Evolutionary conservation across 1,140 invertebrate genomes (phyloP).

Genomic region (Gonioctena quinquepunctata): DNA sequence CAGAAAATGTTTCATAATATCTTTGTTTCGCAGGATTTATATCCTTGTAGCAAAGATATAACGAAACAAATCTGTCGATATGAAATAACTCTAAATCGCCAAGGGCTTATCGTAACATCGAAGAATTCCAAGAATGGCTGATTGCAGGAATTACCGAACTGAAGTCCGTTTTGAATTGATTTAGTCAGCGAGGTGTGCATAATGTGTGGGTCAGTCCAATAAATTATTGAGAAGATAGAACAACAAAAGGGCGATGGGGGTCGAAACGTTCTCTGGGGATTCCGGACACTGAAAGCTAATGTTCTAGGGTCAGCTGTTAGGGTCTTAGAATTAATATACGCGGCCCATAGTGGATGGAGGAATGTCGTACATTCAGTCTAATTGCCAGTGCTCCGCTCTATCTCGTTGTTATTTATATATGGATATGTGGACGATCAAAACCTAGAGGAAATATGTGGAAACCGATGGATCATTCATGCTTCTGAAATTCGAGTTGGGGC

Average conservation of each 20-base stretch:
- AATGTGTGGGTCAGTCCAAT: constrained; percentile 29
- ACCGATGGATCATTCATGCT: no score
- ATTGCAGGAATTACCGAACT: no score
- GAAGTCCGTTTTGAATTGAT: constrained; percentile 28
- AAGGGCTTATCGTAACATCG: no score
- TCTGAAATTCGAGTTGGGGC: no score
- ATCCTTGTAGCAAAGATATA: no score
- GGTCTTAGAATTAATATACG: constrained; percentile 23
- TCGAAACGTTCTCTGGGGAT: constrained; percentile 18
- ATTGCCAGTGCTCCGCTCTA: not conserved
- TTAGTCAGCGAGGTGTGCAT: constrained; percentile 26
- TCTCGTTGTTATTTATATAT: not conserved
- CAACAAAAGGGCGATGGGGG: constrained; percentile 15
- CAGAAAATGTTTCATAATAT: no score
- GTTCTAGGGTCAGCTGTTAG: constrained; percentile 20
- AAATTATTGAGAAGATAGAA: constrained; percentile 34
- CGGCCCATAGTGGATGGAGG: not conserved
- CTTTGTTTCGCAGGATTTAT: no score
- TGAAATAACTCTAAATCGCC: no score
- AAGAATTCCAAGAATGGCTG: no score
- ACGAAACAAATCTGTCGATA: no score
- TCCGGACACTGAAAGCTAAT: constrained; percentile 27
- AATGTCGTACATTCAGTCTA: constrained; percentile 20
- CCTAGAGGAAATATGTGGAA: no score
- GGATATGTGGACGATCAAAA: no score